Base-by-base conservation (phyloP, 2,113 vertebrate species). In the Neolamprologus variostigma region DNA sequence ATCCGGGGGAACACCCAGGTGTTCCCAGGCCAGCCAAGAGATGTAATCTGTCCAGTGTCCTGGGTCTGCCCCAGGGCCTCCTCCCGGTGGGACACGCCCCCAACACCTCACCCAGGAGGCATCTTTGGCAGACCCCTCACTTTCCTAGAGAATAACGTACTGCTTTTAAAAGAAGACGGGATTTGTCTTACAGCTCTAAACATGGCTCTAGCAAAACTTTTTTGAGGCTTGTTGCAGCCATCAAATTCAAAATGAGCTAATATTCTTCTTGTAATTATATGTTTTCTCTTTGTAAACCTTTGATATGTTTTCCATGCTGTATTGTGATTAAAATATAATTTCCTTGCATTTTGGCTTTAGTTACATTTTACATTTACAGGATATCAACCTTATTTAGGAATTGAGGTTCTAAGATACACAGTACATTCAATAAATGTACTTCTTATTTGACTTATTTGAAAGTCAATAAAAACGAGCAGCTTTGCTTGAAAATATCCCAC, bases 1-100 rank as follows among this genome's bases (percentile, higher is more conserved):
- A 6, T 61, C 57, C 1, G 1, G 0, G 28, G 28, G 16, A 63
- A 33, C 59, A 33, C 59, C 59, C 5, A 2, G 28, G 28, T 10
- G 59, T 63, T 33, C 59, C 28, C 59, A 35, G 59, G 59, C 17
- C 59, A 66, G 17, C 31, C 31, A 2, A 35, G 1, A 66, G 4
- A 66, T 37, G 3, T 13, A 66, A 66, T 66, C 33, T 66, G 17
- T 66, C 33, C 33, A 37, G 33, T 37, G 17, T 66, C 2, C 33
- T 66, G 33, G 61, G 33, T 66, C 17, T 66, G 17, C 17, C 19
- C 1, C 61, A 37, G 17, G 33, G 4, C 33, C 10, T 66, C 17
- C 17, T 66, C 61, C 0, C 10, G 1, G 33, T 66, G 61, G 33
- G 17, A 37, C 4, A 13, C 0, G 10, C 33, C 10, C 17, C 31